A percentile compares a stretch with the other conserved stretches of the same genome.
Conservation (phyloP, 2,113 vertebrate species). For the Ceyx melanurus region DNA sequence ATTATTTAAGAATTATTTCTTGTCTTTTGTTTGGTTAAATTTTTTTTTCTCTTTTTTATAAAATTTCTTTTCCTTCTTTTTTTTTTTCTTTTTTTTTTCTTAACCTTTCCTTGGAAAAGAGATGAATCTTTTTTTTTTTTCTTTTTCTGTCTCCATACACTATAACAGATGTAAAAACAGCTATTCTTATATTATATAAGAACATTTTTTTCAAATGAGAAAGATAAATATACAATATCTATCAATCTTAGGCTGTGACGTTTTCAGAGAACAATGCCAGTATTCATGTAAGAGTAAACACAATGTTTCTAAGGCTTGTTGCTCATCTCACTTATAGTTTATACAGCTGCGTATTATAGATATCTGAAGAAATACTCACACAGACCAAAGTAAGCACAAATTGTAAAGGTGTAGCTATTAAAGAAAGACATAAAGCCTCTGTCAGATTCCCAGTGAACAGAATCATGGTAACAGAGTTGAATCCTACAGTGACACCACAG, state of each 20-base stretch:
- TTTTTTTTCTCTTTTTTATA: not conserved
- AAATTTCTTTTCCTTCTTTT: not conserved
- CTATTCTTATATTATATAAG: not conserved
- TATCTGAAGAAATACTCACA: not conserved
- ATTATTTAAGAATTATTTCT: not conserved
- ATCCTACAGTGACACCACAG: not conserved
- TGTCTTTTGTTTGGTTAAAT: not conserved
- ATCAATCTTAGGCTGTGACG: not conserved
- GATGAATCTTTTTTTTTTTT: not conserved
- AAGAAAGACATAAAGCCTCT: not conserved
- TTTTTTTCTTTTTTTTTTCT: not conserved
- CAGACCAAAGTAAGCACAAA: not conserved
- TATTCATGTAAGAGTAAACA: slow-evolving; percentile 17
- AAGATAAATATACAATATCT: slow-evolving; percentile 36
- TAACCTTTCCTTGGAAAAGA: not conserved
- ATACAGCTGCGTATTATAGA: not conserved
- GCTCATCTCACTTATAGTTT: not conserved
- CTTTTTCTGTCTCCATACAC: not conserved
- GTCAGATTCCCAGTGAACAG: not conserved
- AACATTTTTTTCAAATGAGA: not conserved
- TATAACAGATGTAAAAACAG: not conserved
- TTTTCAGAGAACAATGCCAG: not conserved
- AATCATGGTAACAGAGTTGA: not conserved
- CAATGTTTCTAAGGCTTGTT: not conserved
- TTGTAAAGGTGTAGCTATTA: not conserved